A percentile compares a stretch with the other conserved stretches of the same genome.
Evolutionary conservation across 2,113 vertebrate genomes (phyloP).

Genomic region (Physeter macrocephalus): DNA sequence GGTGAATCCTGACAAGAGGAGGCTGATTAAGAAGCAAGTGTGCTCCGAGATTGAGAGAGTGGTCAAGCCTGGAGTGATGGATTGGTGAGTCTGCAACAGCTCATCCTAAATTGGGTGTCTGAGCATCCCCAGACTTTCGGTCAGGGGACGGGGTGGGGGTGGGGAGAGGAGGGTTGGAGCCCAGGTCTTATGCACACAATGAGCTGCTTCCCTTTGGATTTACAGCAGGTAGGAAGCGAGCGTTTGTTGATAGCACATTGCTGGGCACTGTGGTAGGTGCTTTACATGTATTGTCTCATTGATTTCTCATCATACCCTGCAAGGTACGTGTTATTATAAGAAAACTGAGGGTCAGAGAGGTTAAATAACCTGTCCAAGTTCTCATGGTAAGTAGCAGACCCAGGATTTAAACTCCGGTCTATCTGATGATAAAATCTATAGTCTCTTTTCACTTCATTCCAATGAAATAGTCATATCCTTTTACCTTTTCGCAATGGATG

Average conservation of each 20-base stretch:
- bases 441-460: background rate
- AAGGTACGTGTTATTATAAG: background rate
- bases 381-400: slow-evolving; percentile 5
- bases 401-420: slow-evolving; percentile 36
- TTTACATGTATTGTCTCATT: background rate
- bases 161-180: background rate
- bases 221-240: background rate
- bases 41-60: slow-evolving; percentile 10
- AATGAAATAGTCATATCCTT: background rate
- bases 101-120: background rate
- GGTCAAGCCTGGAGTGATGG: background rate
- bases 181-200: background rate
- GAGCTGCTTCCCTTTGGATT: background rate
- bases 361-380: slow-evolving; percentile 34
- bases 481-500: background rate
- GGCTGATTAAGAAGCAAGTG: slow-evolving; percentile 34
- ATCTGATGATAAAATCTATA: slow-evolving; percentile 47
- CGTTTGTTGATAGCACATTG: slow-evolving; percentile 1
- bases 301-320: slow-evolving; percentile 36
- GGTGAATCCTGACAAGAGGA: slow-evolving; percentile 30
- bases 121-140: background rate
- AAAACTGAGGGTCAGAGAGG: slow-evolving; percentile 39
- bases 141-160: background rate
- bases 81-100: background rate
- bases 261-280: background rate